phyloP scores from a whole-genome alignment of 2,113 vertebrate species.

The Neolamprologus falcicula region DNA sequence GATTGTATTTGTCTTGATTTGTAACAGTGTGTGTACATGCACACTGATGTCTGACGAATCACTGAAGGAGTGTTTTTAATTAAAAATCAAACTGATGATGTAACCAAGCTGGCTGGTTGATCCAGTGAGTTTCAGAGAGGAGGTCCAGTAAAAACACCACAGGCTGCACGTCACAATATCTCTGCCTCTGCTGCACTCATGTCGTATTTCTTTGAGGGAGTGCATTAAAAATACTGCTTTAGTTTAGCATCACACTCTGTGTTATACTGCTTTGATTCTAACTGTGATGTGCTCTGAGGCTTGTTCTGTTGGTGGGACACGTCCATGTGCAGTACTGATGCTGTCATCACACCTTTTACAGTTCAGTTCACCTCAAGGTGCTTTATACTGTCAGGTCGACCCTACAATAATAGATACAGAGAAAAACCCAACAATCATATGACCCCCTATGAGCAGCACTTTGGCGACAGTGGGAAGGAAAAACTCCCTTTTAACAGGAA shows the following conservation, averaged over 20 bases:
- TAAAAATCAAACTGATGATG: neutral
- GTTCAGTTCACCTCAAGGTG: accelerated
- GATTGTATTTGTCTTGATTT: neutral
- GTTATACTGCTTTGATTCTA: accelerated
- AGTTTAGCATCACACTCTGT: accelerated
- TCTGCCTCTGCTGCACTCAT: neutral
- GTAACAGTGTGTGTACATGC: neutral
- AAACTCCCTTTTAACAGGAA: neutral
- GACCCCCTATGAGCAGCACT: neutral
- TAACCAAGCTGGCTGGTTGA: neutral
- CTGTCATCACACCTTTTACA: neutral
- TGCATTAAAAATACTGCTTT: accelerated
- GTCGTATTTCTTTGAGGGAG: accelerated
- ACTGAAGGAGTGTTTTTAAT: accelerated
- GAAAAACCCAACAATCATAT: accelerated
- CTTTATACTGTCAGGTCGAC: neutral
- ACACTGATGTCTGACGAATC: neutral
- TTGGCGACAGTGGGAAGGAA: accelerated
- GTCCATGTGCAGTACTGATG: neutral
- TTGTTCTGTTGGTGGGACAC: neutral
- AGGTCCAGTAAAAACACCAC: neutral
- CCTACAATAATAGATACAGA: accelerated
- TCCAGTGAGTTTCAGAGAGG: neutral
- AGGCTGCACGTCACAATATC: neutral
- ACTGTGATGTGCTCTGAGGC: neutral